These are phyloP conservation scores for Drosophila demipolita DNA, from an alignment of 2,888 invertebrate genomes.

Conservation along the genomic window DNA sequence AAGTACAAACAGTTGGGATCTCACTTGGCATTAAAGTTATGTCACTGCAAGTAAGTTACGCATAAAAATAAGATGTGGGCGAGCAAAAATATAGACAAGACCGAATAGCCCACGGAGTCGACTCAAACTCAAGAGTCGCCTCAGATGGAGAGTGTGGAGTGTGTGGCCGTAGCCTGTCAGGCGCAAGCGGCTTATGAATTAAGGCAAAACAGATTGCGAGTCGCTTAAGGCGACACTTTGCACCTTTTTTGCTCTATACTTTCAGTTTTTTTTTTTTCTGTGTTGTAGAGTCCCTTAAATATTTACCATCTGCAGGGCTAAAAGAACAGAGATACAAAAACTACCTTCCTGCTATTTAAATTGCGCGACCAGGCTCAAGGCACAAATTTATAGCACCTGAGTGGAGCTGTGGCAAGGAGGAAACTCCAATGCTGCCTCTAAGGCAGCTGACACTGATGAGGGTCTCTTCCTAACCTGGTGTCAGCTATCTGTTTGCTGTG, in stretches of 20 bases:
- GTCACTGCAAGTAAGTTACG: constrained; percentile 73
- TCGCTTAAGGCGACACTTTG: constrained; percentile 77
- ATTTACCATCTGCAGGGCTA: constrained; percentile 68
- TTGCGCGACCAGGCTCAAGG: constrained; percentile 54
- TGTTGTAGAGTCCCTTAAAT: constrained; percentile 59
- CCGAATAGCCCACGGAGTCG: constrained; percentile 30
- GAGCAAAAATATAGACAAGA: constrained; percentile 72
- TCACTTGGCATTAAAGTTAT: constrained; percentile 69
- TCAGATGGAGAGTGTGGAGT: neutral
- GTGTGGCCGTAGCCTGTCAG: constrained; percentile 55
- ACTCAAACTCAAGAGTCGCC: constrained; percentile 14
- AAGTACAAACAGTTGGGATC: constrained; percentile 67
- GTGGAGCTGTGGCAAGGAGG: constrained; percentile 17
- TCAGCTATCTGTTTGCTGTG: constrained; percentile 54
- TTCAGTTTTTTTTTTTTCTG: constrained; percentile 1
- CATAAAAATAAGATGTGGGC: constrained; percentile 55
- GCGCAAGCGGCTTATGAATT: constrained; percentile 79
- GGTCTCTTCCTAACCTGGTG: constrained; percentile 46
- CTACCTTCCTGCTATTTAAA: constrained; percentile 61
- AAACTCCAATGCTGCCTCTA: constrained; percentile 19
- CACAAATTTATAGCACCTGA: constrained; percentile 62
- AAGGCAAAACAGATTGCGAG: constrained; percentile 77
- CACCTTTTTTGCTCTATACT: constrained; percentile 51
- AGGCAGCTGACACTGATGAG: constrained; percentile 68
- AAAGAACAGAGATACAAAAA: constrained; percentile 31